Percentiles rank a stretch among this genome's conserved stretches.
Evolutionary conservation across 2,888 invertebrate species (phyloP).

Genomic region (Tenthredo mesomela): DNA sequence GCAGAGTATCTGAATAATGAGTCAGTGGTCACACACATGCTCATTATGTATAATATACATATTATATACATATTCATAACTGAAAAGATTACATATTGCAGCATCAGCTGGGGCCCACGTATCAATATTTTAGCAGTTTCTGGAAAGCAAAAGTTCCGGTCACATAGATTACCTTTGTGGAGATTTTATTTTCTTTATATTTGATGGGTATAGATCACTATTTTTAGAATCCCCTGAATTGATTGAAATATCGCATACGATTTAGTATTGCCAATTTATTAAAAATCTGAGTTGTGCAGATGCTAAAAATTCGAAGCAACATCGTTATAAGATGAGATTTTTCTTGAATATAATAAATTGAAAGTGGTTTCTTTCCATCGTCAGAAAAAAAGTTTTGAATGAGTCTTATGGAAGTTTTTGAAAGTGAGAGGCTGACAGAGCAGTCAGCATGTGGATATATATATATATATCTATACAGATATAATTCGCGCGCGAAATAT

Average conservation of each 20-base stretch:
- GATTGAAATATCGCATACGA: neutral
- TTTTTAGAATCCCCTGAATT: neutral
- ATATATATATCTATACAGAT: neutral
- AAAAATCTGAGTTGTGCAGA: neutral
- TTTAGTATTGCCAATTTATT: neutral
- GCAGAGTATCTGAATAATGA: neutral
- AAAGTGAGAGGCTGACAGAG: neutral
- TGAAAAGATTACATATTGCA: neutral
- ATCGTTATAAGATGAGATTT: neutral
- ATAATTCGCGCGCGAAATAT: slow-evolving; percentile 37
- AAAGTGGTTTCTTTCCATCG: neutral
- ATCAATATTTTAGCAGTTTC: neutral
- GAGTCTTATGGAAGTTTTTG: slow-evolving; percentile 4
- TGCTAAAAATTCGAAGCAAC: neutral
- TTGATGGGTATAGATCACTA: neutral
- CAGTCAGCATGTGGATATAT: neutral
- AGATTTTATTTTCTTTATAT: neutral
- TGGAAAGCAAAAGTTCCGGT: neutral
- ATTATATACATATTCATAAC: neutral
- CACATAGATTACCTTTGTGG: neutral
- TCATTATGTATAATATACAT: neutral
- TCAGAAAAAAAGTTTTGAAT: neutral
- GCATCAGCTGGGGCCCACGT: neutral
- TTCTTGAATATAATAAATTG: neutral
- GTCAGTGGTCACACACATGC: neutral